Evolutionary conservation across 2,888 invertebrate species (phyloP), one percentile per base, ranked within the genome.

Genomic region (Ischnus inquisitorius): DNA sequence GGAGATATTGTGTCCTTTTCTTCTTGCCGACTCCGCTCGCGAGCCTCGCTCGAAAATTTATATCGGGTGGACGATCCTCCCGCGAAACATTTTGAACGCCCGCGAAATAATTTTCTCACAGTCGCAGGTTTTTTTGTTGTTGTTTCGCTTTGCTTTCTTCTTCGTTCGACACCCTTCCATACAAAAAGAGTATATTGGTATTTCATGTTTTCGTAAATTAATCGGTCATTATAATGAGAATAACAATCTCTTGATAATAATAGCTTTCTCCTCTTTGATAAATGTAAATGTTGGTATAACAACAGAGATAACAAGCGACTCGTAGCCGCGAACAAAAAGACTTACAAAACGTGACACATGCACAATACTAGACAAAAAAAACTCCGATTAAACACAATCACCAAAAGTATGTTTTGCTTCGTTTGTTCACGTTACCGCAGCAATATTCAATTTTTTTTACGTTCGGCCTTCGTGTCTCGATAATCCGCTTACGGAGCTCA

Each of bases 231-330:
- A 80, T 80, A 85, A 77, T 69, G 83, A 83, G 71, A 85, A 84
- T 78, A 81, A 82, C 84, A 80, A 84, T 78, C 46, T 43, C 19
- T 85, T 86, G 67, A 65, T 86, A 81, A 78, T 88, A 89, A 85
- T 88, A 89, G 87, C n/a, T 88, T 88, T 88, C 90, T 90, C 86
- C 82, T 90, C 88, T 88, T n/a, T 89, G 87, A 87, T 88, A 92
- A 92, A 91, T 92, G 92, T 92, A 92, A 92, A 92, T 91, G 91
- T 90, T 92, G 92, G 90, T 92, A 91, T 91, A n/a, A n/a, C n/a
- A n/a, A 92, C 91, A 92, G 92, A 92, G 89, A 92, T 92, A 92
- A 92, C 92, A 91, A 91, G 91, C 91, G 91, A 83, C 86, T 87
- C 54, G 87, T 88, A 87, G 88, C 88, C 90, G 92, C 90, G 90